phyloP scores from a whole-genome alignment of 2,113 vertebrate genomes.

The Dicaeum eximium region DNA sequence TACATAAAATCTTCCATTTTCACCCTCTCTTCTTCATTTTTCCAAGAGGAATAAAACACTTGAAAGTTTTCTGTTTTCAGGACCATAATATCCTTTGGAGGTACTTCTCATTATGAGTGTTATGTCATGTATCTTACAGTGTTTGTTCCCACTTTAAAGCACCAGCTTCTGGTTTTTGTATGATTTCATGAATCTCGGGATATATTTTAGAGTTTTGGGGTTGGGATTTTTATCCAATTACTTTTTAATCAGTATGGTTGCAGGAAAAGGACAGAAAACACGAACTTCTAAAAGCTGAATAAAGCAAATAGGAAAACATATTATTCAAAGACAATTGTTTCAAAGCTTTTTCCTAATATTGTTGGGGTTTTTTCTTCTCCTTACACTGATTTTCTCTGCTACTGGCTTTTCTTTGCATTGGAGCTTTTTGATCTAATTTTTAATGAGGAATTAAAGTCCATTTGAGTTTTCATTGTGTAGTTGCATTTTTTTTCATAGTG shows the following conservation, averaged over 20 bases:
- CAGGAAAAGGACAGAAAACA: not conserved
- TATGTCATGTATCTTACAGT: not conserved
- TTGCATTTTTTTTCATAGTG: not conserved
- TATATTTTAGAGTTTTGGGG: not conserved
- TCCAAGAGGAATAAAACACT: not conserved
- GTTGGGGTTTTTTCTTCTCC: not conserved
- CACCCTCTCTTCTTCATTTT: not conserved
- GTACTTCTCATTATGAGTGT: not conserved
- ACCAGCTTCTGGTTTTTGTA: not conserved
- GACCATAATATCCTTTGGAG: not conserved
- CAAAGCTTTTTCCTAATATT: not conserved
- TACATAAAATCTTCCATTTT: not conserved
- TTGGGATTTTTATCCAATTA: not conserved
- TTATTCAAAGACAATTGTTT: not conserved
- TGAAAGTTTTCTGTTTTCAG: not conserved
- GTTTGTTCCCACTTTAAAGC: not conserved
- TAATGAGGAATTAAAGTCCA: not conserved
- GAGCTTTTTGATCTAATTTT: not conserved
- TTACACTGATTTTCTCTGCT: not conserved
- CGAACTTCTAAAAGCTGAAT: not conserved
- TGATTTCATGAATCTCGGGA: not conserved
- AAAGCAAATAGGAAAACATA: not conserved
- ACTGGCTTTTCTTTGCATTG: not conserved
- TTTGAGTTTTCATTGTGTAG: not conserved
- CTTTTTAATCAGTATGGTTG: not conserved